Evolutionary conservation across 2,113 vertebrate genomes (phyloP).

Genomic region (Pomatostomus ruficeps): DNA sequence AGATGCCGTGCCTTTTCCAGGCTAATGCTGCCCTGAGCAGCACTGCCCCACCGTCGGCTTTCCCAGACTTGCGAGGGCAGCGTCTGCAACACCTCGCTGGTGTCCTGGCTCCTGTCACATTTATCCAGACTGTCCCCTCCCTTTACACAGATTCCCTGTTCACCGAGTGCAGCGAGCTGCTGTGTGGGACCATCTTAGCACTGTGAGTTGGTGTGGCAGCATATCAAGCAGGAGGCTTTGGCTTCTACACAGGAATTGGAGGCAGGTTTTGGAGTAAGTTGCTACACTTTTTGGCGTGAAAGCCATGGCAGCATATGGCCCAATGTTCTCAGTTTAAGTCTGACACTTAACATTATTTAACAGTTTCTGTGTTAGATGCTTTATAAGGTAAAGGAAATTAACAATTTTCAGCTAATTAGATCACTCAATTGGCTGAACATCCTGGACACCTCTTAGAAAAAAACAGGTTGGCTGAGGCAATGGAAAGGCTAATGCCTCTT

Average conservation of each 20-base stretch:
- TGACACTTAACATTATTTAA: conserved; percentile 72
- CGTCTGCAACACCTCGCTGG: rapidly evolving
- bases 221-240: conserved; percentile 67
- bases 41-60: rapidly evolving
- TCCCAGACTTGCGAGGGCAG: not conserved
- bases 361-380: conserved; percentile 69
- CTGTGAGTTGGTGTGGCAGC: conserved; percentile 37
- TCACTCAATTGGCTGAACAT: conserved; percentile 70
- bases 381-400: conserved; percentile 71
- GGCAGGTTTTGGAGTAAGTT: conserved; percentile 68
- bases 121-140: not conserved
- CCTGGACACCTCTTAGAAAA: conserved; percentile 60
- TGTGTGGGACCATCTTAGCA: not conserved
- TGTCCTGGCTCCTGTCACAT: not conserved
- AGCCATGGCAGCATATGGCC: conserved; percentile 62
- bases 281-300: conserved; percentile 59
- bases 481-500: conserved; percentile 60
- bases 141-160: not conserved
- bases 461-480: conserved; percentile 37
- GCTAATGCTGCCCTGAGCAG: not conserved
- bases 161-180: not conserved
- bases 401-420: conserved; percentile 69
- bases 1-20: not conserved
- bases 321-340: conserved; percentile 69
- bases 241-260: conserved; percentile 59